Evolutionary conservation across 2,888 invertebrate species (phyloP).

Genomic region (Drosophila picticornis): DNA sequence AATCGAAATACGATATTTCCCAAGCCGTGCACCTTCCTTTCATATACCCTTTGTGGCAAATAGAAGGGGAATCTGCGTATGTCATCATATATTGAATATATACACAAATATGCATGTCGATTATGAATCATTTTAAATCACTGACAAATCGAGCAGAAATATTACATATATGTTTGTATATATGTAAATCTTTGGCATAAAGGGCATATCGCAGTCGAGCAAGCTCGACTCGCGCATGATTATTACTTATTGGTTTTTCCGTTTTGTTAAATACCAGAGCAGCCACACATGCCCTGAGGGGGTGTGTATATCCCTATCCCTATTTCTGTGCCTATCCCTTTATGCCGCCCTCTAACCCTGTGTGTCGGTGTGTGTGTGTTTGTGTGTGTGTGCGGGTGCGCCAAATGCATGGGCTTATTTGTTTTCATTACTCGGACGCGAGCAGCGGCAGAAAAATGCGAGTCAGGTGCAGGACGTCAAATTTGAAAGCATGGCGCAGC

Average conservation of each 20-base stretch:
- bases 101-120: background rate
- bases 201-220: slow-evolving; percentile 12
- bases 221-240: background rate
- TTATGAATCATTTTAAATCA: background rate
- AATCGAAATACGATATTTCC: background rate
- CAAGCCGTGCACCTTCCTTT: background rate
- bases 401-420: slow-evolving; percentile 53
- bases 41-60: background rate
- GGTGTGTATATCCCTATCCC: slow-evolving; percentile 1
- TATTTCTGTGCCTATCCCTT: background rate
- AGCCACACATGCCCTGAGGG: slow-evolving; percentile 24
- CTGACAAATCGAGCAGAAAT: background rate
- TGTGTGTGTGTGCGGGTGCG: slow-evolving; percentile 11
- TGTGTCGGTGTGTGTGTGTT: background rate
- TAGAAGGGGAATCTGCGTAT: background rate
- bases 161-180: background rate
- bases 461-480: slow-evolving; percentile 45
- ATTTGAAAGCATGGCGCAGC: slow-evolving; percentile 36
- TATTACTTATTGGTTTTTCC: slow-evolving; percentile 23
- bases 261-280: slow-evolving; percentile 48
- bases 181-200: slow-evolving; percentile 2
- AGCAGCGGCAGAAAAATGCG: slow-evolving; percentile 33
- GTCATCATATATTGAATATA: background rate
- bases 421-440: slow-evolving; percentile 24
- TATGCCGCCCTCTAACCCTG: background rate